Conservation (phyloP, 2,888 invertebrate species). For the Conchocele bisecta region DNA sequence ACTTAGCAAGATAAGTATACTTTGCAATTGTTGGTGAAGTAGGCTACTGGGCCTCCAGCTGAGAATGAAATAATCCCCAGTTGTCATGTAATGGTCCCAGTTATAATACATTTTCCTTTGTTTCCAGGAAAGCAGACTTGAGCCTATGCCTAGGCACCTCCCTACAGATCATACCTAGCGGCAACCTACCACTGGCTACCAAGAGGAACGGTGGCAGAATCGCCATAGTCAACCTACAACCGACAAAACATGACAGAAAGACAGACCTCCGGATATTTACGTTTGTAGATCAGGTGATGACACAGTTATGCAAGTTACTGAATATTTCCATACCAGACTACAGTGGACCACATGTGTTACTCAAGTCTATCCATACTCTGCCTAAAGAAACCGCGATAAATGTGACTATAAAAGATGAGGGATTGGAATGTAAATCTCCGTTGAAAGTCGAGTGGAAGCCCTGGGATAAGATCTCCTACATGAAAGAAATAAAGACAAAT, state of each 20-base stretch:
- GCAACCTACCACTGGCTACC: conserved; percentile 93
- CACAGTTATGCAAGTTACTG: conserved; percentile 85
- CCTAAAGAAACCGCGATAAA: conserved; percentile 45
- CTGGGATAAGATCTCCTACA: no score
- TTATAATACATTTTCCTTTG: conserved; percentile 10
- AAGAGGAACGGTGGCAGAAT: conserved; percentile 92
- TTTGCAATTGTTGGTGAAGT: no score
- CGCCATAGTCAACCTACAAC: conserved; percentile 97
- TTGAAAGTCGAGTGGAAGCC: neutral
- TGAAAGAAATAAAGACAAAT: no score
- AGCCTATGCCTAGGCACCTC: conserved; percentile 98
- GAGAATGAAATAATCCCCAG: no score
- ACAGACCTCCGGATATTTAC: conserved; percentile 94
- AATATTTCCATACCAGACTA: conserved; percentile 90
- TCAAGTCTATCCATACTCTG: conserved; percentile 69
- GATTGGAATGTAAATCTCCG: conserved; percentile 6
- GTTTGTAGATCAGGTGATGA: conserved; percentile 92
- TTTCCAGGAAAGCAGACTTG: conserved; percentile 93
- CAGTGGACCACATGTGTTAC: conserved; percentile 78
- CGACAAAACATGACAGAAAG: conserved; percentile 98
- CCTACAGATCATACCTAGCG: conserved; percentile 98
- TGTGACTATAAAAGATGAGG: conserved; percentile 48
- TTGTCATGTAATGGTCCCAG: neutral
- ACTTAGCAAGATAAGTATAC: no score
- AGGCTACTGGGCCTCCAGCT: no score